Conservation (phyloP, 2,797 vertebrate genomes). For the Petrocephalus schoutedeni region DNA sequence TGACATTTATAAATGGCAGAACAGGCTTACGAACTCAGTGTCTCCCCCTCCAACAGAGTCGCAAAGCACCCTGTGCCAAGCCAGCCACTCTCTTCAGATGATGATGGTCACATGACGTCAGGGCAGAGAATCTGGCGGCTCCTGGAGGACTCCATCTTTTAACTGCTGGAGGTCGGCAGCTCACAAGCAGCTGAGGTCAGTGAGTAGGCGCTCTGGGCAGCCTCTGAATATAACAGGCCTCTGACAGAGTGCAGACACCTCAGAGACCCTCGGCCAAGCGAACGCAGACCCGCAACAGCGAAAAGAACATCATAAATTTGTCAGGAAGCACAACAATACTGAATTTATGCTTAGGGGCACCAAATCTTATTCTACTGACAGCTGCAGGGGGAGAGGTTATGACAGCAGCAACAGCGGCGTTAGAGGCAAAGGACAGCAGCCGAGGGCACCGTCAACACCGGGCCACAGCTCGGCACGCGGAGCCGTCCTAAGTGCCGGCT, state of each 20-base stretch:
- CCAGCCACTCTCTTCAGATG: too few relatives aligned
- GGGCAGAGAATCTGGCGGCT: not conserved
- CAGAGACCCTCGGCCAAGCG: not conserved
- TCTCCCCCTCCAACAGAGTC: not conserved
- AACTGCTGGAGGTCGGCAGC: not conserved
- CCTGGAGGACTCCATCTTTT: not conserved
- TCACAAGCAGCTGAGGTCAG: not conserved
- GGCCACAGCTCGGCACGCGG: not conserved
- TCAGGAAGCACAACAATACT: not conserved
- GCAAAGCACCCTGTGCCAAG: not conserved
- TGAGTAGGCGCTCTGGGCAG: not conserved
- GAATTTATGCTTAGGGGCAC: not conserved
- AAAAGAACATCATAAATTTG: not conserved
- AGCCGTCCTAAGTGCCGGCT: not conserved
- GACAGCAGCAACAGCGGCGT: not conserved
- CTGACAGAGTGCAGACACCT: not conserved
- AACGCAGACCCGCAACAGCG: not conserved
- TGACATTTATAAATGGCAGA: not conserved
- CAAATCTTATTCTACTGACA: not conserved
- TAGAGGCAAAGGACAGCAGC: not conserved
- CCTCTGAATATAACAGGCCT: not conserved
- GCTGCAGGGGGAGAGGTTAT: not conserved
- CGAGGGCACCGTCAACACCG: not conserved
- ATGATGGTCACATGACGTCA: not conserved
- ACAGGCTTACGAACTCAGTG: not conserved